Conservation (phyloP, 1,140 invertebrate genomes). For the Macrostomum lignano region DNA sequence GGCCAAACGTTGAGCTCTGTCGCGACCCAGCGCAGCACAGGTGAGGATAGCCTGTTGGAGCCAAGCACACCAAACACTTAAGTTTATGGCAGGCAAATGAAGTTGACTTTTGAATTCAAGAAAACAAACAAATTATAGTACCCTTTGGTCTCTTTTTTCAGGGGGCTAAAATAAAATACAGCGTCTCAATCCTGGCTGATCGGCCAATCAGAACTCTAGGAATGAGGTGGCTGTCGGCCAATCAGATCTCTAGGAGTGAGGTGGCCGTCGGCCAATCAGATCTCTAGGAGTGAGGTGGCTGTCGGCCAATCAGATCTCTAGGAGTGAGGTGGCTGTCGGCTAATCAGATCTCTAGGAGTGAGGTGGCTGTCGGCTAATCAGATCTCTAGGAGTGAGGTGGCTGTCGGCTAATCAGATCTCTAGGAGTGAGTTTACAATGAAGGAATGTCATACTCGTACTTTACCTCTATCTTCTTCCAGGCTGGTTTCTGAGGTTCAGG, state of each 20-base stretch:
- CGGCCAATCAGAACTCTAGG: too few species aligned
- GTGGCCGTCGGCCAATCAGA: too few species aligned
- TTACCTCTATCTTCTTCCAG: slow-evolving; percentile 10
- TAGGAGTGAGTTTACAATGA: not conserved
- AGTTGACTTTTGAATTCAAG: too few species aligned
- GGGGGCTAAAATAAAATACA: too few species aligned
- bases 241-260: too few species aligned
- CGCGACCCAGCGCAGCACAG: slow-evolving; percentile 50
- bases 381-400: not conserved
- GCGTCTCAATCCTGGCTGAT: too few species aligned
- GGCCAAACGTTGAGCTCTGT: slow-evolving; percentile 59
- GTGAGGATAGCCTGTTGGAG: slow-evolving; percentile 20
- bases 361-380: not conserved
- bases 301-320: too few species aligned
- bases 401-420: not conserved
- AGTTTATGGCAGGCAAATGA: too few species aligned
- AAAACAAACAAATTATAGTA: too few species aligned
- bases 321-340: not conserved
- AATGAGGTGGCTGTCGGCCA: too few species aligned
- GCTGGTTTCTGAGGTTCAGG: slow-evolving; percentile 22
- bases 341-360: not conserved
- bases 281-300: too few species aligned
- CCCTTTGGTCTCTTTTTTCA: too few species aligned
- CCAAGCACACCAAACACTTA: not conserved
- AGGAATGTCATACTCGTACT: not conserved